A percentile compares a stretch with the other conserved stretches of the same genome.
phyloP scores from a whole-genome alignment of 2,113 vertebrate genomes.

The Meleagris gallopavo region DNA sequence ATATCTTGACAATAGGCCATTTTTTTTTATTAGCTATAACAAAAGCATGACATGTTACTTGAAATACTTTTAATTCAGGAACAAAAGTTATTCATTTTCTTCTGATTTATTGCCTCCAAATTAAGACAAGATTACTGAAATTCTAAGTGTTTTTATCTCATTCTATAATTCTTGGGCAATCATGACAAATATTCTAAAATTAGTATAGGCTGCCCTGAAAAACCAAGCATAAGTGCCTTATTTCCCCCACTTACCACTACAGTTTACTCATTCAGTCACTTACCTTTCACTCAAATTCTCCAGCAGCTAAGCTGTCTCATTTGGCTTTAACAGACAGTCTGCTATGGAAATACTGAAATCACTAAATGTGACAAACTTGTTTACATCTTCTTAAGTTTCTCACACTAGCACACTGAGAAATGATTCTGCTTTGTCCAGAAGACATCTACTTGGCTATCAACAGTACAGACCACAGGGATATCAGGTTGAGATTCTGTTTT shows the following conservation, averaged over 20 bases:
- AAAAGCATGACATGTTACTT: neutral
- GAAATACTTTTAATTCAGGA: neutral
- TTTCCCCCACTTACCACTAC: neutral
- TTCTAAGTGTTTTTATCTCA: neutral
- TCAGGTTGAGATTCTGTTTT: neutral
- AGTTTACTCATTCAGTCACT: neutral
- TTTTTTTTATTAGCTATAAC: neutral
- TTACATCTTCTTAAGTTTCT: neutral
- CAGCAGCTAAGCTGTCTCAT: neutral
- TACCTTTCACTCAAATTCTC: neutral
- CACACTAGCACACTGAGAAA: neutral
- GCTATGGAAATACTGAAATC: neutral
- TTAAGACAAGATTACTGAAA: neutral
- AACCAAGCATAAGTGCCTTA: neutral
- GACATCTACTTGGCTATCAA: neutral
- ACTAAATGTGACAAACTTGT: neutral
- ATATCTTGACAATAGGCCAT: neutral
- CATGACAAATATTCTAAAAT: neutral
- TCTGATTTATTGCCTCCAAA: neutral
- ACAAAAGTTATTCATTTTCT: neutral
- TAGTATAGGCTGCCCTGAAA: neutral
- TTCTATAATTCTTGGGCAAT: neutral
- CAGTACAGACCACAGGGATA: neutral
- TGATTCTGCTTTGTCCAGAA: neutral
- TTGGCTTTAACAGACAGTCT: neutral